phyloP scores from a whole-genome alignment of 2,888 invertebrate genomes.

The Apomyelois bistriatella region DNA sequence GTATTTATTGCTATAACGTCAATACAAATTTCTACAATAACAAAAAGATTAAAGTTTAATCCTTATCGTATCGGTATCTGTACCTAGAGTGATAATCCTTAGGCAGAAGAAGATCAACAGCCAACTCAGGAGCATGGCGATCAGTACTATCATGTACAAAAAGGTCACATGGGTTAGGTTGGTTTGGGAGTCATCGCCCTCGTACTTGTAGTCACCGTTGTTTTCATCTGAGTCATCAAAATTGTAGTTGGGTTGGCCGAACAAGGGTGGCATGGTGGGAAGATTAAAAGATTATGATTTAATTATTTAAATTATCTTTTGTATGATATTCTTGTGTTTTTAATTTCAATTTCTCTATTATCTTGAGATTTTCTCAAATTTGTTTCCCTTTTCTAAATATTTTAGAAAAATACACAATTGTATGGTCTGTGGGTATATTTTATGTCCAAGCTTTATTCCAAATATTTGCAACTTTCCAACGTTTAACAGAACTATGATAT shows the following conservation, averaged over 20 bases:
- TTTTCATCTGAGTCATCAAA: slow-evolving; percentile 28
- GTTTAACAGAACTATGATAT: too few relatives aligned
- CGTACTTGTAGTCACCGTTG: slow-evolving; percentile 21
- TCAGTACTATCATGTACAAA: slow-evolving; percentile 58
- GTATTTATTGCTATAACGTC: background rate
- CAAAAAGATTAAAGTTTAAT: background rate
- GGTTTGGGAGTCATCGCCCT: slow-evolving; percentile 27
- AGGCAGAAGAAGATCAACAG: slow-evolving; percentile 58
- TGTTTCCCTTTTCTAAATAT: too few relatives aligned
- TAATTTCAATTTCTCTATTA: too few relatives aligned
- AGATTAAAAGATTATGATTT: too few relatives aligned
- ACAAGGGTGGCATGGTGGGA: slow-evolving; percentile 54
- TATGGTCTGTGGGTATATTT: too few relatives aligned
- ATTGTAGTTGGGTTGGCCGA: slow-evolving; percentile 43
- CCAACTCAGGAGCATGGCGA: slow-evolving; percentile 58
- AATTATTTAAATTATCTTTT: too few relatives aligned
- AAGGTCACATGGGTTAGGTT: slow-evolving; percentile 50
- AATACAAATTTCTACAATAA: background rate
- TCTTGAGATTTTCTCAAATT: too few relatives aligned
- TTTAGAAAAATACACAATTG: too few relatives aligned
- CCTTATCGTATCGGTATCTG: background rate
- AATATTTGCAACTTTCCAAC: too few relatives aligned
- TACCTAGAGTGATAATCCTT: slow-evolving; percentile 42
- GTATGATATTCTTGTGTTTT: background rate
- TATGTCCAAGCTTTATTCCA: too few relatives aligned